These are phyloP conservation scores for Chlamydotis undulata DNA, from an alignment of 2,113 vertebrate genomes.

Conservation along the genomic window DNA sequence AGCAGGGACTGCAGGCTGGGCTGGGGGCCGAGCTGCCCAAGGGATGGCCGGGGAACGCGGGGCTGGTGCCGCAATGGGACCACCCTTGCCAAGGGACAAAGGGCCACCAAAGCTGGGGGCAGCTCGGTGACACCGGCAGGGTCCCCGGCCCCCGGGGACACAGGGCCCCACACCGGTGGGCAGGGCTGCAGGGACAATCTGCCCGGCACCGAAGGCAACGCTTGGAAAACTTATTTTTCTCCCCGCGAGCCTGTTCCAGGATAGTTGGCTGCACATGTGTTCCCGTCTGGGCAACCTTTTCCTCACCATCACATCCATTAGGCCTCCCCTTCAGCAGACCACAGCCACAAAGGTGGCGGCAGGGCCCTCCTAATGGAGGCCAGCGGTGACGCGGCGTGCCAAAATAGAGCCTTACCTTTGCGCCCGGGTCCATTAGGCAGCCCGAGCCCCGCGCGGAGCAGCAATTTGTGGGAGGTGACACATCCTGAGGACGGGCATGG, in stretches of 20 bases:
- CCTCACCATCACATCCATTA: background rate
- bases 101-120: background rate
- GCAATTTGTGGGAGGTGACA: background rate
- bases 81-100: too few relatives aligned
- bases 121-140: rapidly evolving
- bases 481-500: background rate
- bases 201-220: rapidly evolving
- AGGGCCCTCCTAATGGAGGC: background rate
- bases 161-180: rapidly evolving
- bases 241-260: background rate
- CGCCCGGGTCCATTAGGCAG: background rate
- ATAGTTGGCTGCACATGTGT: background rate
- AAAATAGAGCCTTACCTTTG: background rate
- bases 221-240: background rate
- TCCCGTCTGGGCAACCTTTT: background rate
- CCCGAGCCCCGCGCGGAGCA: background rate
- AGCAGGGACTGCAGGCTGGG: background rate
- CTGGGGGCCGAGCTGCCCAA: background rate
- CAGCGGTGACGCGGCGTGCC: rapidly evolving
- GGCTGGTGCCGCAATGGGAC: background rate
- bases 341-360: rapidly evolving
- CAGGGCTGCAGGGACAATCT: background rate
- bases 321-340: background rate
- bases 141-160: too few relatives aligned
- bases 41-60: background rate